phyloP scores from a whole-genome alignment of 1,140 invertebrate genomes.

The Drosophila tropicalis region DNA sequence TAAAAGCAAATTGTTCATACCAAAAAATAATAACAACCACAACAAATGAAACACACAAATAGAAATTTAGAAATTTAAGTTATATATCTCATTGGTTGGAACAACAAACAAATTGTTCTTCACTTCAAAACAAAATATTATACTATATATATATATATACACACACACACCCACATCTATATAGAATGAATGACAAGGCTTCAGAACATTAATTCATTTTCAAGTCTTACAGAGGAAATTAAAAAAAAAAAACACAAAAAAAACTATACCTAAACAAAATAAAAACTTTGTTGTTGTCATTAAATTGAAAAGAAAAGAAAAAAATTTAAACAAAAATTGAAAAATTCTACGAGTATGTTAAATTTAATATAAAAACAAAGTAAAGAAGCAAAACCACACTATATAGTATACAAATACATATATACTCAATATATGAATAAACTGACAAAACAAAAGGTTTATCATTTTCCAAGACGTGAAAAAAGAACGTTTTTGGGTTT shows the following conservation, averaged over 20 bases:
- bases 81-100: slow-evolving; percentile 59
- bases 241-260: neutral
- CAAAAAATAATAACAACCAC: slow-evolving; percentile 36
- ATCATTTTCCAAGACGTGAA: slow-evolving; percentile 65
- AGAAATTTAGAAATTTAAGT: slow-evolving; percentile 55
- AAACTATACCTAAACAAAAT: slow-evolving; percentile 12
- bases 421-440: slow-evolving; percentile 66
- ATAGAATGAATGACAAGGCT: slow-evolving; percentile 8
- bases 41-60: slow-evolving; percentile 32
- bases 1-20: slow-evolving; percentile 68
- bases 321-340: slow-evolving; percentile 20
- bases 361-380: slow-evolving; percentile 33
- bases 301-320: slow-evolving; percentile 39
- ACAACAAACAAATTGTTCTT: slow-evolving; percentile 45
- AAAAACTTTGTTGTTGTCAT: slow-evolving; percentile 64
- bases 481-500: slow-evolving; percentile 47
- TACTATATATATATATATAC: slow-evolving; percentile 31
- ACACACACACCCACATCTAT: neutral
- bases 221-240: slow-evolving; percentile 22
- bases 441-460: slow-evolving; percentile 34
- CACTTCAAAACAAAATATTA: slow-evolving; percentile 35
- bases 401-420: slow-evolving; percentile 40
- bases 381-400: neutral
- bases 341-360: slow-evolving; percentile 62
- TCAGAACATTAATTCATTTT: slow-evolving; percentile 40